These are phyloP conservation scores for Atta texana DNA, from an alignment of 1,140 invertebrate genomes.

Conservation along the genomic window DNA sequence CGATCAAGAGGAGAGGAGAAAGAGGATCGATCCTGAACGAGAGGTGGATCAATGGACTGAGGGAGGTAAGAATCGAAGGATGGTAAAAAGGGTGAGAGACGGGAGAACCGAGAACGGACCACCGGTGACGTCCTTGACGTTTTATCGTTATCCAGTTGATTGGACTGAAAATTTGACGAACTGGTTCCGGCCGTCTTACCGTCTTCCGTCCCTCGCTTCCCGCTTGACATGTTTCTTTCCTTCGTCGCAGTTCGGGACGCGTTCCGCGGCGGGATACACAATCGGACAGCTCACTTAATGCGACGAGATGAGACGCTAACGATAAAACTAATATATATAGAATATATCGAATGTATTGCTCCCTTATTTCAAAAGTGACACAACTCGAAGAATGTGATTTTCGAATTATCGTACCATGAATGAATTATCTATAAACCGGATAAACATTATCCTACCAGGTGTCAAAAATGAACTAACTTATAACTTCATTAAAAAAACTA, in stretches of 20 bases:
- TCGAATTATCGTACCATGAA: no score
- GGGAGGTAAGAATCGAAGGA: constrained; percentile 4
- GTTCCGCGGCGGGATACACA: constrained; percentile 57
- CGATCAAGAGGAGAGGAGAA: neutral
- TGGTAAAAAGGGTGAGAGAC: constrained; percentile 23
- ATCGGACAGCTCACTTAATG: constrained; percentile 57
- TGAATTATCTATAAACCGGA: no score
- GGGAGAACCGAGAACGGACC: constrained; percentile 49
- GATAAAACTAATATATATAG: constrained; percentile 32
- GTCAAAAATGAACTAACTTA: no score
- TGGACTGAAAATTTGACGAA: constrained; percentile 75
- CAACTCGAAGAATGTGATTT: no score
- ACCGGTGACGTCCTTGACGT: constrained; percentile 62
- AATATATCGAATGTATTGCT: neutral
- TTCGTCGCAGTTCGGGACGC: constrained; percentile 49
- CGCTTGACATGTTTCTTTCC: constrained; percentile 52
- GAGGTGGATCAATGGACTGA: constrained; percentile 18
- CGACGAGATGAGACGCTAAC: constrained; percentile 44
- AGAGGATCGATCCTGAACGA: constrained; percentile 28
- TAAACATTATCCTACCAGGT: no score
- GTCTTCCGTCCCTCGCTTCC: constrained; percentile 31
- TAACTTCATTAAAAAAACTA: no score
- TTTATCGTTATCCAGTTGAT: constrained; percentile 75
- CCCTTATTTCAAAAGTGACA: no score
- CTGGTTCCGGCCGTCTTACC: constrained; percentile 65